phyloP scores from a whole-genome alignment of 2,888 invertebrate species.

The Ennomos fuscantarius region DNA sequence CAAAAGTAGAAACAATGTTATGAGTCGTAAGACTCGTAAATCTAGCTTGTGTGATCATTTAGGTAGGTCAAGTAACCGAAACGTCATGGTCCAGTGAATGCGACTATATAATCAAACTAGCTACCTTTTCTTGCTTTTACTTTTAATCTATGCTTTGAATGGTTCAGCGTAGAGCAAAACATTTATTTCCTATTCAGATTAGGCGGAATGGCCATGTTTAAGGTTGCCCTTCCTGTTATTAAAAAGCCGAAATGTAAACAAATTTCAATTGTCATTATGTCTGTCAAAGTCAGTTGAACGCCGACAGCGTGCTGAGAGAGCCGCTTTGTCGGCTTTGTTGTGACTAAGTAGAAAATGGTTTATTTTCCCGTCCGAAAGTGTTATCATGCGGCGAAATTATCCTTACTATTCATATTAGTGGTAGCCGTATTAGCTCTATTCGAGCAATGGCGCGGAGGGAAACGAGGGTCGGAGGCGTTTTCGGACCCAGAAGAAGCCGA shows the following conservation, averaged over 20 bases:
- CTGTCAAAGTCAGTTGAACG: slow-evolving; percentile 60
- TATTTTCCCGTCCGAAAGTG: slow-evolving; percentile 74
- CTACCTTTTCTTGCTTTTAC: no score
- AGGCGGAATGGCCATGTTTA: slow-evolving; percentile 85
- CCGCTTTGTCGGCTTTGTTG: slow-evolving; percentile 34
- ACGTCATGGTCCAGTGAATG: no score
- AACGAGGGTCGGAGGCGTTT: slow-evolving; percentile 55
- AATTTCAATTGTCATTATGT: slow-evolving; percentile 59
- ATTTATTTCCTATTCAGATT: slow-evolving; percentile 43
- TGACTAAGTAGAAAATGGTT: slow-evolving; percentile 55
- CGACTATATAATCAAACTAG: no score
- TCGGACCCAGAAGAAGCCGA: slow-evolving; percentile 54
- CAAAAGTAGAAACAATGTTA: no score
- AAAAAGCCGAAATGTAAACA: slow-evolving; percentile 65
- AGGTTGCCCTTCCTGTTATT: slow-evolving; percentile 72
- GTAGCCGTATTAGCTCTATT: slow-evolving; percentile 66
- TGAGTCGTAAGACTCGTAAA: no score
- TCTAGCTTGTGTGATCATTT: no score
- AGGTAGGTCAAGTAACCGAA: no score
- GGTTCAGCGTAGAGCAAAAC: background rate
- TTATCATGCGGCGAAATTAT: slow-evolving; percentile 66
- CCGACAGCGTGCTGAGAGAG: slow-evolving; percentile 48
- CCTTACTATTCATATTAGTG: slow-evolving; percentile 61
- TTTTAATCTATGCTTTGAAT: no score
- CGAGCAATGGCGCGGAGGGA: slow-evolving; percentile 77